These are phyloP conservation scores for Spilosoma lubricipeda DNA, from an alignment of 2,888 invertebrate genomes.

Conservation along the genomic window DNA sequence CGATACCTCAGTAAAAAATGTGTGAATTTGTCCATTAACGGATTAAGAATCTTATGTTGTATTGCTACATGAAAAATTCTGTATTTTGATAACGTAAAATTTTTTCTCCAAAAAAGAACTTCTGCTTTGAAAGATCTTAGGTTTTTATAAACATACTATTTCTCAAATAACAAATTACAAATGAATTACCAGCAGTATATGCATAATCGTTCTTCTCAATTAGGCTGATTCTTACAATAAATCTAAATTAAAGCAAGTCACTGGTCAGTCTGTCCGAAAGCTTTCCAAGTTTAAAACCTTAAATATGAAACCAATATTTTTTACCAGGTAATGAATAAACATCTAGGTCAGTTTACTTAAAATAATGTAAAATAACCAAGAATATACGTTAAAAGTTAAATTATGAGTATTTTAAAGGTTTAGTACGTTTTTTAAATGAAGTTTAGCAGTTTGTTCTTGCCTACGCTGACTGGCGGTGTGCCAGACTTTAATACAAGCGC, in stretches of 20 bases:
- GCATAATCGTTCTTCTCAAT: neutral
- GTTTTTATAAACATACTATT: neutral
- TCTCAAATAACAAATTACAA: neutral
- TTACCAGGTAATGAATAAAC: slow-evolving; percentile 15
- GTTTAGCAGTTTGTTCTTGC: slow-evolving; percentile 49
- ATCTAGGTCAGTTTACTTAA: slow-evolving; percentile 33
- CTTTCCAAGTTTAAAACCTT: neutral
- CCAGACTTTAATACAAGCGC: slow-evolving; percentile 53
- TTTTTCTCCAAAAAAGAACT: neutral
- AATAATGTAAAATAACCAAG: slow-evolving; percentile 31
- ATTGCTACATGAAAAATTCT: neutral
- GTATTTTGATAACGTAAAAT: neutral
- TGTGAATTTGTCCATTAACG: too few relatives aligned
- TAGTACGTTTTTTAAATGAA: slow-evolving; percentile 47
- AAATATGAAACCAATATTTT: neutral
- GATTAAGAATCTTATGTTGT: neutral
- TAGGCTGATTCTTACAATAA: neutral
- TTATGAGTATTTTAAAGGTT: slow-evolving; percentile 49
- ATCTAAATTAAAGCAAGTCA: neutral
- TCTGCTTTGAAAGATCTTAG: neutral
- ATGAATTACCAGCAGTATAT: neutral
- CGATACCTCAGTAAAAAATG: too few relatives aligned
- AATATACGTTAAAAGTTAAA: slow-evolving; percentile 38
- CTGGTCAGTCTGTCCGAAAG: neutral
- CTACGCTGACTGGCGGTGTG: slow-evolving; percentile 47